Base-by-base conservation (phyloP, 1,140 invertebrate species). In the Phymorhynchus buccinoides region DNA sequence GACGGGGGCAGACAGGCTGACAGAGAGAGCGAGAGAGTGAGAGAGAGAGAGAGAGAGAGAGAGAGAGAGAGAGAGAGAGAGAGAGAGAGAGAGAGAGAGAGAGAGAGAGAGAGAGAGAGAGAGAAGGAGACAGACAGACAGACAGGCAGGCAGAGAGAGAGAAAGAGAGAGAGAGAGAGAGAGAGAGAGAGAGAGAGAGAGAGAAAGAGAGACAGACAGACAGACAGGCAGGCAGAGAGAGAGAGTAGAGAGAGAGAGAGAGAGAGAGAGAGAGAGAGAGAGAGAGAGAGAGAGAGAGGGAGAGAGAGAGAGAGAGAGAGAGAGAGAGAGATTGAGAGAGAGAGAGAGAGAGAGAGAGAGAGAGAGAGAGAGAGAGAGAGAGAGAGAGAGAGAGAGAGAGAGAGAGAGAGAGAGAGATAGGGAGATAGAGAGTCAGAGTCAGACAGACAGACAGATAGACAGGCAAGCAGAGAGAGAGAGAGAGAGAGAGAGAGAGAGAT, bases 11-110 rank as follows among this genome's bases (percentile, higher is more conserved):
- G n/a, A n/a, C n/a, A n/a, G n/a, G n/a, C n/a, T n/a, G n/a, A n/a
- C n/a, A n/a, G n/a, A n/a, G n/a, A n/a, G n/a, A n/a, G n/a, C n/a
- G n/a, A n/a, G n/a, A n/a, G 7, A 71, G 66, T n/a, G 9, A 71
- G 66, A 12, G n/a, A n/a, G 66, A 9, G 66, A 71, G n/a, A n/a
- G 66, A n/a, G 66, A 71, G 66, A 71, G 66, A 71, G 66, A 71
- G n/a, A 71, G 66, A 71, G 66, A 71, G 66, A 71, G 66, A 71
- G 66, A n/a, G 66, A 12, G 22, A 7, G 18, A 7, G 32, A 41
- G 7, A 75, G 71, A 41, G 71, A 35, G 6, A 39, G 32, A 39
- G 3, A 39, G 71, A 35, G 7, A 75, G 37, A 39, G 71, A 41
- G 14, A 75, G 32, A 75, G 6, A 75, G 71, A 35, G 16, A 75